Base-by-base conservation (phyloP, 2,797 vertebrate genomes). In the Pseudochirops corinnae region DNA sequence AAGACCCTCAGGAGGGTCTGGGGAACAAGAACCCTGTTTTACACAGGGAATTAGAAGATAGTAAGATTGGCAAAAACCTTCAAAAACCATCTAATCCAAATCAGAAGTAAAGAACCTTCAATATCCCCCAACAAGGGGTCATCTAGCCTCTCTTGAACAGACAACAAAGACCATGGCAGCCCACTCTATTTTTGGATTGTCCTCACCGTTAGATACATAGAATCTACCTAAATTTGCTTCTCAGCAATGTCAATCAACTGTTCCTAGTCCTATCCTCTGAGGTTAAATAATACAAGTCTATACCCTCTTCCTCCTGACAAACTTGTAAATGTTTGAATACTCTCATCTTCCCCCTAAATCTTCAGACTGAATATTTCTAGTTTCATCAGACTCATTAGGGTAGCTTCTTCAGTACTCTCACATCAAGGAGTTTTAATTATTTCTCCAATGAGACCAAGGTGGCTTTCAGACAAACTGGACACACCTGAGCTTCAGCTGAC, bases 151-250 rank as follows among this genome's bases (percentile, higher is more conserved):
- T 91, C 1, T 5, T 95, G 55, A 52, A n/a, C 18, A 82, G 52
- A 90, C 46, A 94, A 46, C 87, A 0, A 90, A 87, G 56, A 87
- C 46, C 82, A 91, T 9, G 74, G 96, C 91, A 90, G 93, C 56
- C 82, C 91, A 24, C 26, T 55, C 91, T 60, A 96, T 28, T 67
- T 94, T 67, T 90, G 60, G 90, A 87, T 90, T 3, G 58, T 62
- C 39, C 92, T 58, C 57, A 67, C 50, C n/a, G n/a, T 55, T 82
- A 46, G 9, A 46, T 82, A 46, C 39, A 82, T 10, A 46, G 5
- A 82, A 2, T 21, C 39, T 46, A 46, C 21, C 39, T 46, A 82
- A 82, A 46, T 82, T 82, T 82, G 39, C 21, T 46, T 82, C 21
- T 82, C 39, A 24, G 74, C 21, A 82, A 82, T 21, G 18, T 46